Evolutionary conservation across 2,113 vertebrate species (phyloP).

Genomic region (Microcebus jonahi): DNA sequence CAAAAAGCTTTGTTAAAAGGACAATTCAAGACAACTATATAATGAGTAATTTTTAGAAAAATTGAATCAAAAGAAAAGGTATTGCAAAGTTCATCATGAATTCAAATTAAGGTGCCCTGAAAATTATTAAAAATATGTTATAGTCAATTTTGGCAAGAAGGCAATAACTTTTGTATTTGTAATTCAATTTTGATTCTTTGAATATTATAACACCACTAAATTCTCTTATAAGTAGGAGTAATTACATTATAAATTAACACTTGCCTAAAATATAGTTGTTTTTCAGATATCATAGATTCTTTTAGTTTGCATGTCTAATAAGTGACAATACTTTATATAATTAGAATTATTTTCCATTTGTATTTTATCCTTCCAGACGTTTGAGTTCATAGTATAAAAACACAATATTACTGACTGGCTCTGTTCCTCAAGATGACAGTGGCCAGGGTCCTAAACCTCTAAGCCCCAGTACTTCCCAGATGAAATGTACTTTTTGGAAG

Average conservation of each 20-base stretch:
- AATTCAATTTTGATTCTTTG: neutral
- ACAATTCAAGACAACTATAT: neutral
- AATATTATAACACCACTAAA: neutral
- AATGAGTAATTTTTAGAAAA: neutral
- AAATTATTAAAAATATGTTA: neutral
- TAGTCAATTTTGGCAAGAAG: neutral
- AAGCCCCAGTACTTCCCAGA: no score
- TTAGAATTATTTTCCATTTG: neutral
- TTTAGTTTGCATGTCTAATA: neutral
- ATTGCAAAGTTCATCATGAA: neutral
- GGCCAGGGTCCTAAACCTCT: neutral
- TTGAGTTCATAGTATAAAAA: neutral
- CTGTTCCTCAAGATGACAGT: neutral
- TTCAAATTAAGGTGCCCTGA: neutral
- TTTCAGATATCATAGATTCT: neutral
- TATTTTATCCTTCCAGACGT: neutral
- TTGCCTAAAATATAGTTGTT: neutral
- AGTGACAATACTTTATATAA: neutral
- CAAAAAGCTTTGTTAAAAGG: neutral
- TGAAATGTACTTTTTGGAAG: neutral
- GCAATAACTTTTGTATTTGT: neutral
- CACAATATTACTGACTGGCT: no score
- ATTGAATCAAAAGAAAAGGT: neutral
- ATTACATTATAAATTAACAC: neutral
- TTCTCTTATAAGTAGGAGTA: neutral